Conservation (phyloP, 2,797 vertebrate species). For the Calcarius lapponicus region DNA sequence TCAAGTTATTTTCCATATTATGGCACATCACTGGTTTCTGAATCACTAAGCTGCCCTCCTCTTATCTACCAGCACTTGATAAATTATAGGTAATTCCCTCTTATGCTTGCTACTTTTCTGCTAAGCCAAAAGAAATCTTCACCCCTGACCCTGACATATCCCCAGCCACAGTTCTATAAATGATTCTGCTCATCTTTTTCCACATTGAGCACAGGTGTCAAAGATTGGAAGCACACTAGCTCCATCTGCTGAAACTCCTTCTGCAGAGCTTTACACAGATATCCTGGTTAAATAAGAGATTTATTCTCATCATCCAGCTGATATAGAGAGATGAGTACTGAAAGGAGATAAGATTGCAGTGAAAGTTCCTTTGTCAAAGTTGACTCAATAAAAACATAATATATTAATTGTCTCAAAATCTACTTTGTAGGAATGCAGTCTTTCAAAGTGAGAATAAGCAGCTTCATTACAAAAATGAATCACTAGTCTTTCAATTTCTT, state of each 20-base stretch:
- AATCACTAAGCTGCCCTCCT: not conserved
- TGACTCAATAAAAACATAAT: not conserved
- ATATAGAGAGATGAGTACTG: not conserved
- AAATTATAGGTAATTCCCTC: not conserved
- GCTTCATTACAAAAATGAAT: not conserved
- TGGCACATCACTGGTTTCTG: not conserved
- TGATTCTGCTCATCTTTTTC: not conserved
- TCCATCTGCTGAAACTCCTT: constrained; percentile 71
- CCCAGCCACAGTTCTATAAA: not conserved
- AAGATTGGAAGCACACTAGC: constrained; percentile 60
- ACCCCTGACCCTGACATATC: not conserved
- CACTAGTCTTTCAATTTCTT: not conserved
- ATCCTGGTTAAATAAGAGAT: not conserved
- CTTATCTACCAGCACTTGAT: not conserved
- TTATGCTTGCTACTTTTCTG: not conserved
- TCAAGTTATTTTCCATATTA: not conserved
- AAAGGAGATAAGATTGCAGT: not conserved
- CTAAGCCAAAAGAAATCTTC: not conserved
- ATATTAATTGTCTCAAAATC: not conserved
- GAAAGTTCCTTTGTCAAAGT: not conserved
- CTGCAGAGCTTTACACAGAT: not conserved
- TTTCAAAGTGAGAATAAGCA: not conserved
- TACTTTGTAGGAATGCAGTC: not conserved
- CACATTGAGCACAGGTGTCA: too few relatives aligned
- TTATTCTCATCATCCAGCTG: not conserved